Base-by-base conservation (phyloP, 2,113 vertebrate genomes). In the Cyphomyrus plagiostoma region DNA sequence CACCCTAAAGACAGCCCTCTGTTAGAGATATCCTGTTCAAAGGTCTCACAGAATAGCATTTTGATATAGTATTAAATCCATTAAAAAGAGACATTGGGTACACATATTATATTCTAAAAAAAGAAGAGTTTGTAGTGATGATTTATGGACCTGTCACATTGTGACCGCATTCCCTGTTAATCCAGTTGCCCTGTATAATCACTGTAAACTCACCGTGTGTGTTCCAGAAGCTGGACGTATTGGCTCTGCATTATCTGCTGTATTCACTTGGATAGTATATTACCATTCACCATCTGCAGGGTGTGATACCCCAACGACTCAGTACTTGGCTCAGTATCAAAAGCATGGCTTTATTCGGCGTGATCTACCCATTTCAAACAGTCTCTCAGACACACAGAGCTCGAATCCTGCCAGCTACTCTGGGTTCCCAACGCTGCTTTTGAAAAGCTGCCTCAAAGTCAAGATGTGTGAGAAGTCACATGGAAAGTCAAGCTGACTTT, bases 241-340 rank as follows among this genome's bases (percentile, higher is more conserved):
- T 85, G 89, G 80, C 89, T n/a, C 45, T 23, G 35, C 21, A 42
- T 45, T 58, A 89, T 84, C 77, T 83, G 77, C 80, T 6, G 45
- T 49, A 21, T 48, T 53, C 19, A 35, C 88, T 48, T 62, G 77
- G 80, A 62, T 52, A 45, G 50, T 42, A 62, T 62, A 56, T 89
- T 89, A 62, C 80, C 39, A 26, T 85, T 85, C 89, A 58, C 89
- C 89, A 89, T 89, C 89, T 89, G 89, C 80, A 58, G 80, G 89
- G 39, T 85, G 45, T 89, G 77, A 80, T 84, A 45, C 77, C 77
- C 89, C 83, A 42, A 89, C 89, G 53, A 26, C 89, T 46, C 89
- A 11, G 52, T 30, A 80, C 80, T 85, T 89, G 89, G 89, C 89
- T 53, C 35, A 5, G 50, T 21, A 62, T 85, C 89, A 89, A 62